A percentile compares a stretch with the other conserved stretches of the same genome.
Conservation (phyloP, 2,113 vertebrate species). For the Apus apus region DNA sequence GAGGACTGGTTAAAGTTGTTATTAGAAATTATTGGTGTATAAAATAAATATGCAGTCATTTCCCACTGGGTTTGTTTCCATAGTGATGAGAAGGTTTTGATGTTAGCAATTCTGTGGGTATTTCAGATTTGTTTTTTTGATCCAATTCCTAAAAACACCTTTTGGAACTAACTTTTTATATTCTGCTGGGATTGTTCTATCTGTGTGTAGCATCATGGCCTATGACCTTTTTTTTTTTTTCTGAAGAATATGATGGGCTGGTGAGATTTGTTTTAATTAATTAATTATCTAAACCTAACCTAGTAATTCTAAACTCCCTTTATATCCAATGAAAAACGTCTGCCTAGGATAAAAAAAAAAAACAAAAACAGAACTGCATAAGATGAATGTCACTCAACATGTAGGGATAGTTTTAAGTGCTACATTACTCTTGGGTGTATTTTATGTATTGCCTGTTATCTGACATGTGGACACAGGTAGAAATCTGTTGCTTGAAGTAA, state of each 20-base stretch:
- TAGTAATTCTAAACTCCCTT: neutral
- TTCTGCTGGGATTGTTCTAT: neutral
- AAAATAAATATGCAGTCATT: conserved; percentile 29
- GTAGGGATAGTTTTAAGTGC: neutral
- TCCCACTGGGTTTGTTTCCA: conserved; percentile 42
- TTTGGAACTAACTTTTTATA: neutral
- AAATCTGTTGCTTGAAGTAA: neutral
- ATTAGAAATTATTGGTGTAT: conserved; percentile 37
- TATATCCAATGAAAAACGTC: neutral
- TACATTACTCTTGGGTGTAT: neutral
- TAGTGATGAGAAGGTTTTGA: neutral
- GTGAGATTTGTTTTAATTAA: neutral
- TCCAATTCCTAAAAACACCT: conserved; percentile 20
- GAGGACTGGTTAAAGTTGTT: conserved; percentile 4
- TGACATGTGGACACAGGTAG: neutral
- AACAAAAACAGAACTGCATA: neutral
- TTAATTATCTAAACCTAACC: neutral
- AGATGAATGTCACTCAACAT: neutral
- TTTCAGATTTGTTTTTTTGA: neutral
- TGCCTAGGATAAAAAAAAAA: too few species aligned
- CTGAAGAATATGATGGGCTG: neutral
- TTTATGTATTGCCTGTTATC: neutral
- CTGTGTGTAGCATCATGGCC: neutral
- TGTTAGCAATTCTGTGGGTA: neutral
- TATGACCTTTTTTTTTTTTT: neutral